Evolutionary conservation across 92 coral and sea anemone genomes (phyloP).

Genomic region (Isaurus tuberculatus): DNA sequence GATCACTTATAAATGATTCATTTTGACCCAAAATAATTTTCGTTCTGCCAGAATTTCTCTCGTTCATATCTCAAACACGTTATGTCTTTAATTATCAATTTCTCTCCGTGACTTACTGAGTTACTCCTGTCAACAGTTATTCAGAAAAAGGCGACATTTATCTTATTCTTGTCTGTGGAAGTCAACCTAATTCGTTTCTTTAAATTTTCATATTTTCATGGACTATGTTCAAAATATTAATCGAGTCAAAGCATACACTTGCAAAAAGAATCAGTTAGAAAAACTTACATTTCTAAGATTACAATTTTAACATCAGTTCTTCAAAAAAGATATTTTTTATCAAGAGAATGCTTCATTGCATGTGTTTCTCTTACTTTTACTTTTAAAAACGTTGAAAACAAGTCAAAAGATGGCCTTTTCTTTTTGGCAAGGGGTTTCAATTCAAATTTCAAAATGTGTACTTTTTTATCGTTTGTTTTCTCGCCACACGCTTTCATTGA

Average conservation of each 20-base stretch:
- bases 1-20: conserved; percentile 16
- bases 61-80: not conserved
- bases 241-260: not conserved
- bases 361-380: not conserved
- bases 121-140: not conserved
- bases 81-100: not conserved
- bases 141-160: not conserved
- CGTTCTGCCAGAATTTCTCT: not conserved
- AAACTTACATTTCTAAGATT: not conserved
- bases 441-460: not conserved
- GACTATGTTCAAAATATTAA: not conserved
- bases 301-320: not conserved
- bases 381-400: not conserved
- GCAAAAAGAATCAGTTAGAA: not conserved
- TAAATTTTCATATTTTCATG: not conserved
- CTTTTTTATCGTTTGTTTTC: conserved; percentile 26
- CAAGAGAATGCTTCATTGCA: not conserved
- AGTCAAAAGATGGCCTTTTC: not conserved
- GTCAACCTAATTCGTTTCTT: not conserved
- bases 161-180: not conserved
- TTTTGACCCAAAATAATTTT: not conserved
- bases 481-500: conserved; percentile 39
- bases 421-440: conserved; percentile 3
- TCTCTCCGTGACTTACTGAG: not conserved
- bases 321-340: not conserved